Conservation (phyloP, 2,797 vertebrate species). For the Enteromius treurensis region DNA sequence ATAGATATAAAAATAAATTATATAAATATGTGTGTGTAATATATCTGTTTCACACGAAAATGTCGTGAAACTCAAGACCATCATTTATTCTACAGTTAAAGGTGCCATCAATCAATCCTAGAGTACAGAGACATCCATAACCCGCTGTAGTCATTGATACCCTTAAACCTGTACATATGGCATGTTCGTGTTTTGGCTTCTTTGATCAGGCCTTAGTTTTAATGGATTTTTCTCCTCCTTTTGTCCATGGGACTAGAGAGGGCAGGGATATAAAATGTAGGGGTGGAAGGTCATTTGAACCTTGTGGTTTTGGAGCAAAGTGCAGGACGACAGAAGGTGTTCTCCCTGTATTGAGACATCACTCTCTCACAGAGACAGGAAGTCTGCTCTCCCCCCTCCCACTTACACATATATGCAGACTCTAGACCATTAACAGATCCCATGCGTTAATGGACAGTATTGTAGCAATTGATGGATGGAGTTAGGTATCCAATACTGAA, state of each 20-base stretch:
- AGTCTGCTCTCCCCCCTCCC: slow-evolving; percentile 58
- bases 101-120: slow-evolving; percentile 78
- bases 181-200: slow-evolving; percentile 68
- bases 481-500: slow-evolving; percentile 68
- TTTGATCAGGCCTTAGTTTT: slow-evolving; percentile 77
- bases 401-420: slow-evolving; percentile 64
- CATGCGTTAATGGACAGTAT: slow-evolving; percentile 68
- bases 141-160: slow-evolving; percentile 74
- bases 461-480: slow-evolving; percentile 55
- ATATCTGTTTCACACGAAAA: not conserved
- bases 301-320: slow-evolving; percentile 81
- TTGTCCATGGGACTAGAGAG: slow-evolving; percentile 62
- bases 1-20: not conserved
- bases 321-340: slow-evolving; percentile 76
- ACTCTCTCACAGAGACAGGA: slow-evolving; percentile 61
- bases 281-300: slow-evolving; percentile 72
- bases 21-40: not conserved
- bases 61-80: slow-evolving; percentile 70
- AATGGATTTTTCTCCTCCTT: slow-evolving; percentile 71
- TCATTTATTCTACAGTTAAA: slow-evolving; percentile 77
- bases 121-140: slow-evolving; percentile 70
- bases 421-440: slow-evolving; percentile 68
- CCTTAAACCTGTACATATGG: slow-evolving; percentile 79
- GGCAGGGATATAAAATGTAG: slow-evolving; percentile 45
- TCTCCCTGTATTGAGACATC: slow-evolving; percentile 59